Evolutionary conservation across 2,888 invertebrate species (phyloP).

Genomic region (Synergus umbraculus): DNA sequence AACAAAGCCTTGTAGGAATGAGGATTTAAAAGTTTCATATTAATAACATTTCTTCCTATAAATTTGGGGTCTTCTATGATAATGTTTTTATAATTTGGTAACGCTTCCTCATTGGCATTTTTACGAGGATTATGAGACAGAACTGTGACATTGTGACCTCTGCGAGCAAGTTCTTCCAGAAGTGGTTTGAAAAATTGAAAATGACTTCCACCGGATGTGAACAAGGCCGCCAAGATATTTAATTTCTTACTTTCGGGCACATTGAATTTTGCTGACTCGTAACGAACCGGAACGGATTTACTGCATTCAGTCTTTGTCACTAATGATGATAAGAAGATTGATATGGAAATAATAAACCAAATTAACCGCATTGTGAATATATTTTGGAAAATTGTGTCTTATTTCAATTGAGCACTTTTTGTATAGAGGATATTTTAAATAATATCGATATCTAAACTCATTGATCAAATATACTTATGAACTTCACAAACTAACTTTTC

Average conservation of each 20-base stretch:
- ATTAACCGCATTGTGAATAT: too few species aligned
- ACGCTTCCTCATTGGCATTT: constrained; percentile 61
- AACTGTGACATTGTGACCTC: constrained; percentile 84
- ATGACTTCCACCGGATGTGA: constrained; percentile 82
- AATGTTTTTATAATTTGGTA: constrained; percentile 81
- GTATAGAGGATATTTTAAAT: too few species aligned
- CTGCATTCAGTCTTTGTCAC: too few species aligned
- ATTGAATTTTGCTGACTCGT: neutral
- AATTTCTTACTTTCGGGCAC: neutral
- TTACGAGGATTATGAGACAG: constrained; percentile 81
- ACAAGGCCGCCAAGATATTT: neutral
- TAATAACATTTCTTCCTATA: neutral
- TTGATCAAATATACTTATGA: too few species aligned
- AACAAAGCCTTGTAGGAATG: neutral
- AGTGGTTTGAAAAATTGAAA: constrained; percentile 82
- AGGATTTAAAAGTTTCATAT: neutral
- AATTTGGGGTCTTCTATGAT: constrained; percentile 63
- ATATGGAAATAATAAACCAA: too few species aligned
- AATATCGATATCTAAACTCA: too few species aligned
- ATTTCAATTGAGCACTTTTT: too few species aligned
- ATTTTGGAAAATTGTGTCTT: too few species aligned
- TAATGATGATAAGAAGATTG: too few species aligned
- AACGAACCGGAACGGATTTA: too few species aligned
- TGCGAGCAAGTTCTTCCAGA: constrained; percentile 80
- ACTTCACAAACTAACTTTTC: too few species aligned